Base-by-base conservation (phyloP, 2,113 vertebrate species). In the Phylloscopus trochilus region DNA sequence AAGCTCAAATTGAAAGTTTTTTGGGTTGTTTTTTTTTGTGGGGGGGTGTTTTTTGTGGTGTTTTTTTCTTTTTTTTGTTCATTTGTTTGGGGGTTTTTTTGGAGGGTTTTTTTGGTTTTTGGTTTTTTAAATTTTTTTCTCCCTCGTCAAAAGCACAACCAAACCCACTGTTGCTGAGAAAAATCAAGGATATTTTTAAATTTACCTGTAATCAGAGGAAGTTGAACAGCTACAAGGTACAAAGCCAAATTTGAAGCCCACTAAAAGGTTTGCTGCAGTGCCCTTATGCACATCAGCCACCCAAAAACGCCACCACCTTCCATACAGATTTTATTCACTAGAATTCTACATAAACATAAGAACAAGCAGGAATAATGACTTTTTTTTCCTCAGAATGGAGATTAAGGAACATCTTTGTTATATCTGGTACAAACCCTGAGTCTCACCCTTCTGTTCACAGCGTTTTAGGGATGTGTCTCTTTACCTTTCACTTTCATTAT, bases 161-260 rank as follows among this genome's bases (percentile, higher is more conserved):
- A 21, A 59, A 24, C 18, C 18, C 3, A 17, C 2, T 10, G 23
- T n/a, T 35, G 20, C 44, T 12, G 59, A 46, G 30, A 55, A 35
- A 37, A 6, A n/a, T 6, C 20, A 20, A 10, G 23, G 37, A 1
- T 22, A 3, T 24, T 58, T 66, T 67, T 37, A 5, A 24, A 46
- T 35, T 44, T 9, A 17, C 21, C 4, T n/a, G 7, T 1, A 20
- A 4, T 27, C 28, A 56, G 27, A 52, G 14, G 6, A 56, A 53
- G 15, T 0, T 63, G 13, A 72, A 47, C 0, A 10, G 4, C 7
- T 33, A 1, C 7, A n/a, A 58, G 16, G 37, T 5, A 14, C 8
- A 20, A 18, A 63, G 11, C 24, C 47, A 23, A 26, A 76, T 35
- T 3, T 70, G 17, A 70, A 91, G 24, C 30, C 44, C 49, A 16